Conservation (phyloP, 2,113 vertebrate species). For the Triplophysa siluroides region DNA sequence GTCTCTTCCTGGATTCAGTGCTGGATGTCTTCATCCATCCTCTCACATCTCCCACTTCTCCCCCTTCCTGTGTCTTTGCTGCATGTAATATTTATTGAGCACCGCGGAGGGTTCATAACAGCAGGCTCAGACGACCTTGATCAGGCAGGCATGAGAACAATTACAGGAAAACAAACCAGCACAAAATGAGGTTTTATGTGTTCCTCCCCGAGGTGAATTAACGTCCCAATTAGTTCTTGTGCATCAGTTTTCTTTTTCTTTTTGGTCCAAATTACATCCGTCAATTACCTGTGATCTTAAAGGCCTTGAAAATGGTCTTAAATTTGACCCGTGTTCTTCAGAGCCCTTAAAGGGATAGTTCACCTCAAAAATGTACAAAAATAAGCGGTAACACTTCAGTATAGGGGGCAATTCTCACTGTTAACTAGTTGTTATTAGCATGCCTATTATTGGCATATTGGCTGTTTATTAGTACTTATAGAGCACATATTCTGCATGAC, state of each 20-base stretch:
- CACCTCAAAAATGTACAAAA: too few relatives aligned
- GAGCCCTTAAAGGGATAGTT: too few relatives aligned
- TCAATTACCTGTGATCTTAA: background rate
- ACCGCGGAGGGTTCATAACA: background rate
- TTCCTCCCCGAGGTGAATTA: conserved; percentile 37
- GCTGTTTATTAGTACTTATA: too few relatives aligned
- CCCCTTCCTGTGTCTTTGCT: conserved; percentile 22
- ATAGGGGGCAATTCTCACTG: too few relatives aligned
- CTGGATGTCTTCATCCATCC: conserved; percentile 37
- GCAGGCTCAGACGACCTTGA: conserved; percentile 28
- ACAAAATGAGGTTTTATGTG: conserved; percentile 15
- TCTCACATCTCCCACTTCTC: background rate
- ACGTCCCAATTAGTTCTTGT: conserved; percentile 28
- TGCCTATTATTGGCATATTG: too few relatives aligned
- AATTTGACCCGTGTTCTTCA: background rate
- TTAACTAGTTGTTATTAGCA: too few relatives aligned
- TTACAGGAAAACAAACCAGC: conserved; percentile 41
- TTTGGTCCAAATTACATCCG: background rate
- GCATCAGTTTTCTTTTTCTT: background rate
- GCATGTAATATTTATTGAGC: conserved; percentile 43
- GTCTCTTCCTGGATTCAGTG: conserved; percentile 45
- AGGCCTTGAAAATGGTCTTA: too few relatives aligned
- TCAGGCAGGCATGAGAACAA: conserved; percentile 33
- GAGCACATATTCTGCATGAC: too few relatives aligned
- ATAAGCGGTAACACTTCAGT: too few relatives aligned